Evolutionary conservation across 2,113 vertebrate species (phyloP).

Genomic region (Corydoras sp.): DNA sequence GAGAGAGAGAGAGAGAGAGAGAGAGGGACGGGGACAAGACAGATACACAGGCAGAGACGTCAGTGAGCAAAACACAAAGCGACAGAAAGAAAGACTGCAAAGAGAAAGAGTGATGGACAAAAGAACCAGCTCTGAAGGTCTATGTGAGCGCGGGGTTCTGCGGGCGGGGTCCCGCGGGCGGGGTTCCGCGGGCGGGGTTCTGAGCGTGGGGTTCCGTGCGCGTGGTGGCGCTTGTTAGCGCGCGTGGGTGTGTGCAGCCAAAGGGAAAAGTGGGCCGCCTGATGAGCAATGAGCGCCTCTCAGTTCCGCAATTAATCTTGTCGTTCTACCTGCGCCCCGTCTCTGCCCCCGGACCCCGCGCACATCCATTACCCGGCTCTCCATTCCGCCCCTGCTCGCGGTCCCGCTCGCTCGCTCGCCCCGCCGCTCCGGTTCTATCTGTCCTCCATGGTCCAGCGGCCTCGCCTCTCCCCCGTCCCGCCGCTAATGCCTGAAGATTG

Average conservation of each 20-base stretch:
- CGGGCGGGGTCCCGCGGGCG: neutral
- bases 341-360: constrained; percentile 75
- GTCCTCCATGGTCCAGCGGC: constrained; percentile 93
- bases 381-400: constrained; percentile 89
- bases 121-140: constrained; percentile 9
- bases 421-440: constrained; percentile 92
- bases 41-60: constrained; percentile 22
- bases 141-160: neutral
- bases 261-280: constrained; percentile 62
- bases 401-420: constrained; percentile 94
- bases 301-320: constrained; percentile 97
- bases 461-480: constrained; percentile 64
- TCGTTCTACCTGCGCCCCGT: constrained; percentile 90
- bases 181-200: neutral
- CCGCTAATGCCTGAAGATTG: constrained; percentile 84
- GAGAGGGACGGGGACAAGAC: constrained; percentile 62
- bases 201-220: too few relatives aligned
- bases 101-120: constrained; percentile 23
- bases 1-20: constrained; percentile 45
- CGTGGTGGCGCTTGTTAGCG: constrained; percentile 22
- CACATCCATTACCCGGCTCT: constrained; percentile 96
- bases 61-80: constrained; percentile 19
- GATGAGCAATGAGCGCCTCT: constrained; percentile 90
- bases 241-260: constrained; percentile 26
- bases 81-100: constrained; percentile 3